These are phyloP conservation scores for Pantherophis vulpinus DNA, from an alignment of 2,797 vertebrate species.

Conservation along the genomic window DNA sequence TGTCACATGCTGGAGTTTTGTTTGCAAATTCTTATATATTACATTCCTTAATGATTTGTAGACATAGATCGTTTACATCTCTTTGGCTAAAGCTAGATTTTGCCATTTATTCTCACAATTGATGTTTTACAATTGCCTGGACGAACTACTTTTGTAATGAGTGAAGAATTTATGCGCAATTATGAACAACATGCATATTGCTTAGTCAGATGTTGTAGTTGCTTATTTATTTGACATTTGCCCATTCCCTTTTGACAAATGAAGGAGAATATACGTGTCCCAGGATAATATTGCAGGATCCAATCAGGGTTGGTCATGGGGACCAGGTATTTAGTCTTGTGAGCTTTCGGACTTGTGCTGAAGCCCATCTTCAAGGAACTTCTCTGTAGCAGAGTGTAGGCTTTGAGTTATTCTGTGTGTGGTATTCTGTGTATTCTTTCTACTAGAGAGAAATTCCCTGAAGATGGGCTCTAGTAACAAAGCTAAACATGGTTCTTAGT, in stretches of 20 bases:
- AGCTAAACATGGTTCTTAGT: neutral
- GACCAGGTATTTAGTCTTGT: neutral
- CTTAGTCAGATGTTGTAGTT: neutral
- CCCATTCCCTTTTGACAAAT: neutral
- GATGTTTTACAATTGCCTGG: neutral
- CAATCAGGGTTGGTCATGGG: neutral
- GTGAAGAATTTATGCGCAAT: neutral
- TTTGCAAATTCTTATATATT: neutral
- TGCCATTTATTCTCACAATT: neutral
- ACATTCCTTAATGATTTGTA: neutral
- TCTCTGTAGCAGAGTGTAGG: neutral
- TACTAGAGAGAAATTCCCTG: neutral
- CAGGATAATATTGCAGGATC: neutral
- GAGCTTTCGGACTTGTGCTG: neutral
- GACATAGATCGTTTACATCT: neutral
- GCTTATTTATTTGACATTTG: neutral
- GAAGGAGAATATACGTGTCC: neutral
- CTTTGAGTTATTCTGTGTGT: neutral
- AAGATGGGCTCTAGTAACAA: neutral
- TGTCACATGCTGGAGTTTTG: neutral
- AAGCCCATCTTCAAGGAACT: neutral
- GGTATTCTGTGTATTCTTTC: neutral
- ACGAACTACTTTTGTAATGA: neutral
- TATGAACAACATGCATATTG: neutral
- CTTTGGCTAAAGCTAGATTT: accelerated